Evolutionary conservation across 2,797 vertebrate genomes (phyloP).

Genomic region (Thunnus albacares): DNA sequence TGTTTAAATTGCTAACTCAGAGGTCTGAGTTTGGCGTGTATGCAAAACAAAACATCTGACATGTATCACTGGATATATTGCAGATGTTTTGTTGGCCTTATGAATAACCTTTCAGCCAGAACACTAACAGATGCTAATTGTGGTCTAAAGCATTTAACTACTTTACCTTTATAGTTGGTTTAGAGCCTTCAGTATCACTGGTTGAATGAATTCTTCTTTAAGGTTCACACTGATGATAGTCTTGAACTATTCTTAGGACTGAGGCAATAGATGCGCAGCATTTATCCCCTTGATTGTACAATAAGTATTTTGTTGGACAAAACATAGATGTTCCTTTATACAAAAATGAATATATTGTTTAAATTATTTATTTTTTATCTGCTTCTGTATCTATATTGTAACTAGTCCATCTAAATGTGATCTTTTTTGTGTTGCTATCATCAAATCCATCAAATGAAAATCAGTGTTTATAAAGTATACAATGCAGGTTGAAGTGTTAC

Average conservation of each 20-base stretch:
- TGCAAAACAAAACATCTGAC: constrained; percentile 62
- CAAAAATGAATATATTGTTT: constrained; percentile 77
- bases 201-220: constrained; percentile 50
- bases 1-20: constrained; percentile 59
- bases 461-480: constrained; percentile 33
- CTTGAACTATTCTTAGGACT: constrained; percentile 37
- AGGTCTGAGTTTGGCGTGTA: constrained; percentile 62
- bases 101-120: constrained; percentile 66
- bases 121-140: constrained; percentile 59
- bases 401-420: constrained; percentile 58
- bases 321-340: constrained; percentile 77
- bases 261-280: constrained; percentile 62
- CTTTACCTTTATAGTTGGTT: constrained; percentile 70
- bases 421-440: constrained; percentile 44
- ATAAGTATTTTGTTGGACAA: constrained; percentile 80
- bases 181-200: constrained; percentile 42
- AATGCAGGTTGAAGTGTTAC: constrained; percentile 27
- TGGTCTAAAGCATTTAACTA: constrained; percentile 66
- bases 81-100: constrained; percentile 76
- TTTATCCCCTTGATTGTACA: constrained; percentile 77
- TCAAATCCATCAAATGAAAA: constrained; percentile 34
- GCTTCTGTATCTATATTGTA: constrained; percentile 56
- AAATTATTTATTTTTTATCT: constrained; percentile 79
- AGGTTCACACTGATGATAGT: constrained; percentile 47
- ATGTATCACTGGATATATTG: constrained; percentile 38